Percentiles rank a stretch among this genome's conserved stretches.
phyloP scores from a whole-genome alignment of 2,797 vertebrate genomes.

The Allobates femoralis region DNA sequence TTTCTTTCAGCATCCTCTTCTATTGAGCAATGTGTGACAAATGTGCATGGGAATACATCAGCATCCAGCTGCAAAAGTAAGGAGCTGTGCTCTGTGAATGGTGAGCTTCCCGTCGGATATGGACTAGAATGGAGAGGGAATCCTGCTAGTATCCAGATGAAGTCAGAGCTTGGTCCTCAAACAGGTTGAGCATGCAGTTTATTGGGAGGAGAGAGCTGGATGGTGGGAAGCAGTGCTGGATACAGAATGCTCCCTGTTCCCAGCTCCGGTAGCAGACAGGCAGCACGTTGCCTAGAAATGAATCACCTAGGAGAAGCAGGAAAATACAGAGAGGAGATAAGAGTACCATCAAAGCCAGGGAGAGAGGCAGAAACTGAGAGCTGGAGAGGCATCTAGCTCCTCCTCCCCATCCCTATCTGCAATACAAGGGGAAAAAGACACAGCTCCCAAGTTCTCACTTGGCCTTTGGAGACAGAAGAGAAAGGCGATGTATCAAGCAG shows the following conservation, averaged over 20 bases:
- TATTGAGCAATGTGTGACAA: constrained; percentile 38
- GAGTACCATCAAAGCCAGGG: constrained; percentile 46
- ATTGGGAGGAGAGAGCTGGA: constrained; percentile 32
- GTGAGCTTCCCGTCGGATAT: constrained; percentile 21
- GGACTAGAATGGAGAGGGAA: constrained; percentile 12
- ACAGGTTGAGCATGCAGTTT: constrained; percentile 48
- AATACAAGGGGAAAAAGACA: constrained; percentile 54
- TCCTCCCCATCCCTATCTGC: constrained; percentile 55
- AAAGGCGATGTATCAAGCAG: constrained; percentile 6
- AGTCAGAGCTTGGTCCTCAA: constrained; percentile 42
- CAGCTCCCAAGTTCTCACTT: constrained; percentile 56
- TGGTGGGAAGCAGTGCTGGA: constrained; percentile 45
- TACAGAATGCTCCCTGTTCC: constrained; percentile 46
- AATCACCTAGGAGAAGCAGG: constrained; percentile 55
- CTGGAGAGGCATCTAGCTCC: constrained; percentile 50
- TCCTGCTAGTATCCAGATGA: constrained; percentile 47
- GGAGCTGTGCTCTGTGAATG: constrained; percentile 27
- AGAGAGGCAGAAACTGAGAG: constrained; percentile 56
- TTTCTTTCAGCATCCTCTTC: constrained; percentile 35
- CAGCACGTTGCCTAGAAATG: constrained; percentile 57
- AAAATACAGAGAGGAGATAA: constrained; percentile 55
- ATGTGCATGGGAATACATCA: constrained; percentile 43
- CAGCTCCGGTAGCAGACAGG: constrained; percentile 52
- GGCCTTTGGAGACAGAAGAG: constrained; percentile 27
- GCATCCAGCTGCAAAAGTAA: constrained; percentile 43